phyloP scores from a whole-genome alignment of 2,113 vertebrate genomes.

The Dicaeum eximium region DNA sequence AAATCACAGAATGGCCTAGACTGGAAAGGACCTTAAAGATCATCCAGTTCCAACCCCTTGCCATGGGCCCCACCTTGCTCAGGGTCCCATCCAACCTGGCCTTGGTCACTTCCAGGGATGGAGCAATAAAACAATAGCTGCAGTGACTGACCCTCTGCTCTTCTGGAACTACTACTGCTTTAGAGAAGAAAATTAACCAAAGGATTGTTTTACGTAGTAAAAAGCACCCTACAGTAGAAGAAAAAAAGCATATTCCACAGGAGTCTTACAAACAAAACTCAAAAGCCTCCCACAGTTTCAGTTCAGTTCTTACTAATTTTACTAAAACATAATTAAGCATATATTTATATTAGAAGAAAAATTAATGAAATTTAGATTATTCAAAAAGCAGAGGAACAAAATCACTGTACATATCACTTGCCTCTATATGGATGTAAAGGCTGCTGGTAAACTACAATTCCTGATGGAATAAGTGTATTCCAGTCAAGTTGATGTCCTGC shows the following conservation, averaged over 20 bases:
- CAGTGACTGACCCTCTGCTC: not conserved
- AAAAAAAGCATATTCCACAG: not conserved
- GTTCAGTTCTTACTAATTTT: not conserved
- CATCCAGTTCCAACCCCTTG: not conserved
- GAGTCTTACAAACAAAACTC: not conserved
- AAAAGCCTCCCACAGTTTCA: not conserved
- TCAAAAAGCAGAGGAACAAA: not conserved
- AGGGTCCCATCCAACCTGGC: not conserved
- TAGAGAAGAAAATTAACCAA: not conserved
- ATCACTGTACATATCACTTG: slow-evolving; percentile 66
- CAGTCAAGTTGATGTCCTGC: slow-evolving; percentile 81
- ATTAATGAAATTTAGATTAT: not conserved
- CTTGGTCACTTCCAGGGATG: not conserved
- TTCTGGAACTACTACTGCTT: not conserved
- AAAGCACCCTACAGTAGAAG: not conserved
- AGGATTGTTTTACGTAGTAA: not conserved
- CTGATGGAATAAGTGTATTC: slow-evolving; percentile 86
- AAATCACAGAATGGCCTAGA: not conserved
- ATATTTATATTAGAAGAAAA: not conserved
- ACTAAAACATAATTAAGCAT: not conserved
- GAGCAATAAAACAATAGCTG: not conserved
- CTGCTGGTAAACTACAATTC: slow-evolving; percentile 84
- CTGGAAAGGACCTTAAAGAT: not conserved
- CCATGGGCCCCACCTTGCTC: not conserved
- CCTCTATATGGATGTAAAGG: slow-evolving; percentile 86